Base-by-base conservation (phyloP, 2,797 vertebrate genomes). In the Tamandua tetradactyla region DNA sequence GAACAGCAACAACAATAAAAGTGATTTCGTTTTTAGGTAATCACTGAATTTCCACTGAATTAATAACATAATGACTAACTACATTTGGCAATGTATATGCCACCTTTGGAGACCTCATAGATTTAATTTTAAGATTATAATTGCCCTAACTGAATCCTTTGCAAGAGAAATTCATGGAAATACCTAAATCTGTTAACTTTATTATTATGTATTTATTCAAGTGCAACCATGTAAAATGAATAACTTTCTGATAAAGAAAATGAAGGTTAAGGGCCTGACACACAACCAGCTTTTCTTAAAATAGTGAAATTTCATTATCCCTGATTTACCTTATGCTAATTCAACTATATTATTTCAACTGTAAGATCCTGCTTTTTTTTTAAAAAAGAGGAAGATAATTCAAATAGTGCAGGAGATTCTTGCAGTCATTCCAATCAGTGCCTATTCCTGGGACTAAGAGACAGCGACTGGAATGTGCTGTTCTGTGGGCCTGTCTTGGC, bases 91-190 rank as follows among this genome's bases (percentile, higher is more conserved):
- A 52, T 74, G 35, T 44, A 18, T 37, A 81, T 66, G 15, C 10
- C 23, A 74, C 61, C 25, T 94, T n/a, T 69, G 32, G 66, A 96
- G 47, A 94, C 80, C 47, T 52, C 25, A 57, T 49, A 83, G 78
- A 89, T 25, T 95, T 86, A 57, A 72, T 81, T 89, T 87, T 91
- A 94, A 80, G 20, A 81, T 5, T 49, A 13, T 18, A 66, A 84
- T 68, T 91, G 66, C 40, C 37, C 71, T 35, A 72, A 64, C 1
- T 93, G 37, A 91, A 64, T 9, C 14, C 83, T 78, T 49, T 22
- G 18, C 35, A 88, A 44, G n/a, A 91, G 52, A 93, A 89, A 79
- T 78, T 94, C n/a, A 22, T 93, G 42, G 30, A 55, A 93, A 59
- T 78, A 91, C 30, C 62, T 55, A 66, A 44, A 76, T 83, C 9